These are phyloP conservation scores for Zaprionus nigranus DNA, from an alignment of 1,140 invertebrate genomes.

Conservation along the genomic window DNA sequence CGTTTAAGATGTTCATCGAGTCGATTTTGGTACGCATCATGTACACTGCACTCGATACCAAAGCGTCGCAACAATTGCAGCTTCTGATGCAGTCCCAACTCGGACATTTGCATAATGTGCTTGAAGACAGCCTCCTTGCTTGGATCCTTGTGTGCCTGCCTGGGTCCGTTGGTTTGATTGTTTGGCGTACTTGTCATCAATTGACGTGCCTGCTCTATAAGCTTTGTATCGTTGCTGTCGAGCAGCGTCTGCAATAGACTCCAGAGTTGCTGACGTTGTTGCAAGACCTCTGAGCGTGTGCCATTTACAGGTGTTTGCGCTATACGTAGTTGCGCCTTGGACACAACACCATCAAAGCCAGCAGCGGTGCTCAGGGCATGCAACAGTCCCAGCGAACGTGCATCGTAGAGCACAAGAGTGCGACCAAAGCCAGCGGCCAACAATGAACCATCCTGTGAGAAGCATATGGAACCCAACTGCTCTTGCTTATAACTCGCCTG, in stretches of 20 bases:
- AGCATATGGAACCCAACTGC: conserved; percentile 86
- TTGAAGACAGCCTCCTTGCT: conserved; percentile 56
- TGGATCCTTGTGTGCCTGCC: conserved; percentile 16
- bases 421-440: conserved; percentile 89
- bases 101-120: conserved; percentile 74
- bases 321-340: conserved; percentile 69
- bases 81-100: conserved; percentile 75
- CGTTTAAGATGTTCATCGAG: conserved; percentile 41
- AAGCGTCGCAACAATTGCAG: conserved; percentile 73
- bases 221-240: conserved; percentile 58
- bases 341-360: conserved; percentile 65
- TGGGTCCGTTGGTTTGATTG: conserved; percentile 8
- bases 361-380: conserved; percentile 83
- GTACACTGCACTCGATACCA: conserved; percentile 59
- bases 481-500: conserved; percentile 88
- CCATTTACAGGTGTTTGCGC: conserved; percentile 55
- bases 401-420: conserved; percentile 90
- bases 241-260: conserved; percentile 57
- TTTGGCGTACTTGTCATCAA: conserved; percentile 43
- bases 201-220: conserved; percentile 64
- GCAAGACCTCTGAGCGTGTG: conserved; percentile 49
- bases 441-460: conserved; percentile 91
- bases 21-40: conserved; percentile 20
- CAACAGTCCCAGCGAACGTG: conserved; percentile 86
- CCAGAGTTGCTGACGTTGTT: conserved; percentile 66